phyloP scores from a whole-genome alignment of 2,113 vertebrate genomes.

The Catharus bicknelli region DNA sequence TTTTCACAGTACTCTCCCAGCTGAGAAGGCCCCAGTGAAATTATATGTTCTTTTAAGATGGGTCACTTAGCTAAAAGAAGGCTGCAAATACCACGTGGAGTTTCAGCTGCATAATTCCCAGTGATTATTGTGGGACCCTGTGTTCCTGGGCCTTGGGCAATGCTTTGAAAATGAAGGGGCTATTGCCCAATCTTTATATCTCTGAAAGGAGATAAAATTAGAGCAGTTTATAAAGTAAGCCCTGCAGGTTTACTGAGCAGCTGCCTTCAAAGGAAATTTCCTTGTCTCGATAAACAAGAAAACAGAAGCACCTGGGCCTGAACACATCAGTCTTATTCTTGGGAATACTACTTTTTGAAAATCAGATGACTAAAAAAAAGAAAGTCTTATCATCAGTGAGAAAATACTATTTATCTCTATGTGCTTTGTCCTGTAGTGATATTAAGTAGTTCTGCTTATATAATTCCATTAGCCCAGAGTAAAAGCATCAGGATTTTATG shows the following conservation, averaged over 20 bases:
- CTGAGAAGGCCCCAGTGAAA: not conserved
- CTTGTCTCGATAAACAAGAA: not conserved
- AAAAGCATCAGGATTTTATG: not conserved
- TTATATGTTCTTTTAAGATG: conserved; percentile 15
- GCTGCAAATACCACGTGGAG: not conserved
- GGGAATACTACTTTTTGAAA: not conserved
- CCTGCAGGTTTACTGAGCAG: conserved; percentile 45
- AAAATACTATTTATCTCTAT: not conserved
- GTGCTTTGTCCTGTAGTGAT: not conserved
- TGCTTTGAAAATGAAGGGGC: conserved; percentile 47
- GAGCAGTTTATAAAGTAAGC: conserved; percentile 13
- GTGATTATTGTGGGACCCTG: not conserved
- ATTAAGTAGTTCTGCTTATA: not conserved
- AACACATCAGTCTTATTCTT: not conserved
- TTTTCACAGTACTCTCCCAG: not conserved
- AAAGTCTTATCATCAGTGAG: not conserved
- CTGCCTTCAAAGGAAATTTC: conserved; percentile 58
- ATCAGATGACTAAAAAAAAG: not conserved
- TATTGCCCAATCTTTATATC: conserved; percentile 44
- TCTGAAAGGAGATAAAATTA: conserved; percentile 53
- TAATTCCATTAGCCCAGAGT: not conserved
- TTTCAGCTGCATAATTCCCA: conserved; percentile 37
- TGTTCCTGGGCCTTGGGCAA: conserved; percentile 42
- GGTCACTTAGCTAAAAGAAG: conserved; percentile 4
- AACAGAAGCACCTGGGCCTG: conserved; percentile 23